phyloP scores from a whole-genome alignment of 2,113 vertebrate species.

The Laticauda laticaudata region DNA sequence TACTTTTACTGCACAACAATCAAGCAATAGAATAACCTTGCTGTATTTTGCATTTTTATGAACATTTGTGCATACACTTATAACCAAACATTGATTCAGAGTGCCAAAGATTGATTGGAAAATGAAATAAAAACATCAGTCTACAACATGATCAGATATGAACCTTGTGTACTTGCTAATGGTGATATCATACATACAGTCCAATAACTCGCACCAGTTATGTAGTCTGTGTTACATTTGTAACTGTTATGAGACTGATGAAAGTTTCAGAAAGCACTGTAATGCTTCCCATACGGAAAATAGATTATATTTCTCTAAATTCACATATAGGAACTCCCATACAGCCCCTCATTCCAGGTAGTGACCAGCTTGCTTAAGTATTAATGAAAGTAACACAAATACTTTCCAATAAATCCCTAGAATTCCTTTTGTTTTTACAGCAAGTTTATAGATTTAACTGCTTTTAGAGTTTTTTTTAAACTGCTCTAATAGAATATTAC shows the following conservation, averaged over 20 bases:
- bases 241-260: neutral
- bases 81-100: neutral
- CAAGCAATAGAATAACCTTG: neutral
- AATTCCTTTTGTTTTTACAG: neutral
- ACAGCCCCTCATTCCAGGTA: no score
- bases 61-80: neutral
- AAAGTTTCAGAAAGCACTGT: neutral
- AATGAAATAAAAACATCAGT: neutral
- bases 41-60: neutral
- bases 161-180: neutral
- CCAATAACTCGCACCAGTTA: neutral
- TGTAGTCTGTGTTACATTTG: neutral
- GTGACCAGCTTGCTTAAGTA: neutral
- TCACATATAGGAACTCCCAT: neutral
- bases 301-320: neutral
- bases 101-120: neutral
- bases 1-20: neutral
- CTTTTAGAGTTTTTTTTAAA: neutral
- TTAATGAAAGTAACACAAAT: neutral
- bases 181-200: neutral
- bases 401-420: neutral
- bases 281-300: neutral
- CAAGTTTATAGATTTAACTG: neutral
- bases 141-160: neutral
- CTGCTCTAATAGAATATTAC: neutral